Evolutionary conservation across 2,888 invertebrate species (phyloP), one percentile per base, ranked within the genome.

Genomic region (Anthrax anthrax): DNA sequence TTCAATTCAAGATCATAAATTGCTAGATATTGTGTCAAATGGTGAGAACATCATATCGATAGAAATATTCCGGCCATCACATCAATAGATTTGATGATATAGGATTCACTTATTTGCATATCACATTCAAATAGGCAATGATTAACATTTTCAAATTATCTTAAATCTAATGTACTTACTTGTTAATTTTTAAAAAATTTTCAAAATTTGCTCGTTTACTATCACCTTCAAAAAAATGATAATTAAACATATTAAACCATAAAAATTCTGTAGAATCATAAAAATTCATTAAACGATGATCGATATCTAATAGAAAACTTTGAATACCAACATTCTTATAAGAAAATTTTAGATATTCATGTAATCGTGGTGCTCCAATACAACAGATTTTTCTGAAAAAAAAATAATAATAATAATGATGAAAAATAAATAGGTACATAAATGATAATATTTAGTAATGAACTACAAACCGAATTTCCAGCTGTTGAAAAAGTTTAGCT

Each of bases 181-280:
- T 65, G 10, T 72, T 62, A 42, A 69, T 70, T 57, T 75, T 73
- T 1, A 85, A 59, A 60, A 83, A 84, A 48, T 76, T 72, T 51
- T 73, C 72, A 46, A 83, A 75, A 0, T 76, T 63, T 32, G 67
- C 61, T 50, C 72, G 67, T 47, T 77, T 74, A 29, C 76, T 71
- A 44, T 72, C 70, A 10, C 70, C 71, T 52, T 78, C 74, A 59
- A 91, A 91, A 60, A 92, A 84, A 60, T 87, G 78, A 64, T 90
- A 78, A 60, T 94, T 95, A 61, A 92, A 90, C 76, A 89, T 81
- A 65, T 94, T 95, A 67, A 86, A 94, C 75, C 82, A 83, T 27
- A 81, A 75, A 59, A 79, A 91, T 56, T 79, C 75, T 14, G 73
- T 60, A 0, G 79, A 75, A 0, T 74, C 71, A 53, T 78, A 74